Evolutionary conservation across 2,888 invertebrate genomes (phyloP), one percentile per base, ranked within the genome.

Genomic region (Poecilobothrus nobilitatus): DNA sequence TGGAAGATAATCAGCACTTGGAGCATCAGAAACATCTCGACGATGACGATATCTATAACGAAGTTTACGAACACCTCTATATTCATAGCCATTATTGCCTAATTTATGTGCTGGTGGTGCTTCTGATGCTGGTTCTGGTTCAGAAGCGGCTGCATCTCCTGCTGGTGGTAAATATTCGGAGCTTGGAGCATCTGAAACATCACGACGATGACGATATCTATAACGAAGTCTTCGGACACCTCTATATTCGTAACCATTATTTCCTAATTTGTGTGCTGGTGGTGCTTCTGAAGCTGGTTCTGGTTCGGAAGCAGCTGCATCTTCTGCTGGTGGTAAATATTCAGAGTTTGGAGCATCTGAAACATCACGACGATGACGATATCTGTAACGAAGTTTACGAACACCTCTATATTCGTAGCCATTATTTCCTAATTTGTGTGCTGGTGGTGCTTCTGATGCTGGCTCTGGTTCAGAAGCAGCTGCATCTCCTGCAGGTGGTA

Each of bases 351-450:
- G 53, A 6, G 18, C 2, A 18, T 53, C 53, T 18, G 53, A n/a
- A 53, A n/a, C 53, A 18, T 53, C 53, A 53, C 53, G 53, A 53
- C 53, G 53, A 53, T 53, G 53, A 53, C 53, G 53, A n/a, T 53
- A n/a, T 53, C 53, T 53, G 15, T 53, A 53, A 18, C 53, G 15
- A n/a, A 18, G 6, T 53, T 15, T 53, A 18, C n/a, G 15, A 6
- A 53, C 53, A 12, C 18, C n/a, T 18, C 53, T 15, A 53, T 53
- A 53, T 53, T n/a, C n/a, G 18, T 53, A 53, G 6, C 53, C 53
- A 53, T n/a, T 53, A 53, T 53, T 6, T 4, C n/a, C 53, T 53
- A 53, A 53, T 18, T 15, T 15, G 6, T 15, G 18, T 18, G 53
- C 15, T 18, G 53, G 53, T 18, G 53, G 18, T 12, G 53, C 18